A percentile compares a stretch with the other conserved stretches of the same genome.
Conservation (phyloP, 2,113 vertebrate species). For the Engystomops pustulosus region DNA sequence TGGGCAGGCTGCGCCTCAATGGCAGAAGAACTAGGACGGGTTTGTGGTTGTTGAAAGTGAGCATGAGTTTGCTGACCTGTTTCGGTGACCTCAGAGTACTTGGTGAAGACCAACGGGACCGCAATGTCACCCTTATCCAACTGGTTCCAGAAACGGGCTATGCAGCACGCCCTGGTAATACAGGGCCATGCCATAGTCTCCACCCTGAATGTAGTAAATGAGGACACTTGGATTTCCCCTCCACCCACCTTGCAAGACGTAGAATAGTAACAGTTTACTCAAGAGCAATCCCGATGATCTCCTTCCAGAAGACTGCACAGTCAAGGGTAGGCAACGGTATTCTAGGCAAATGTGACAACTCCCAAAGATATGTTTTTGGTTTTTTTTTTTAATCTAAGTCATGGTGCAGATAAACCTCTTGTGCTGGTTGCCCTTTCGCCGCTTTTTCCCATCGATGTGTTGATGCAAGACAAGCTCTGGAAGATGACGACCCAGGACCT, state of each 20-base stretch:
- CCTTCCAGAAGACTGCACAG: neutral
- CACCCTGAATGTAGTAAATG: neutral
- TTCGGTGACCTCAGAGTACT: slow-evolving; percentile 91
- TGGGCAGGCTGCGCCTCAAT: slow-evolving; percentile 82
- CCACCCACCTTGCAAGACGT: slow-evolving; percentile 23
- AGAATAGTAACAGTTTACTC: neutral
- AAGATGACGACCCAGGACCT: neutral
- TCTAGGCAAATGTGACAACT: neutral
- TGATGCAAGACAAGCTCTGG: neutral
- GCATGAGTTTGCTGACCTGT: slow-evolving; percentile 62
- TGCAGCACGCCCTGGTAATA: slow-evolving; percentile 96
- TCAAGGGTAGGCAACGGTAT: neutral
- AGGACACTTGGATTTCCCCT: neutral
- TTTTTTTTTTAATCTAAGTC: slow-evolving; percentile 35
- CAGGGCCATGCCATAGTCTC: slow-evolving; percentile 94
- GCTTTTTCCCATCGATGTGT: neutral
- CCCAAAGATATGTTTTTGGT: neutral
- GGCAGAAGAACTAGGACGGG: slow-evolving; percentile 64
- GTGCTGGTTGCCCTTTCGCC: neutral
- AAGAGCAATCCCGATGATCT: neutral
- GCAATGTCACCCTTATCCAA: slow-evolving; percentile 96
- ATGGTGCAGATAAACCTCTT: slow-evolving; percentile 26
- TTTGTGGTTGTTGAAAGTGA: slow-evolving; percentile 44
- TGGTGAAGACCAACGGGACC: slow-evolving; percentile 93
- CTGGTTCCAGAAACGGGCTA: slow-evolving; percentile 97